phyloP scores from a whole-genome alignment of 2,797 vertebrate genomes.

The Carcharodon carcharias region DNA sequence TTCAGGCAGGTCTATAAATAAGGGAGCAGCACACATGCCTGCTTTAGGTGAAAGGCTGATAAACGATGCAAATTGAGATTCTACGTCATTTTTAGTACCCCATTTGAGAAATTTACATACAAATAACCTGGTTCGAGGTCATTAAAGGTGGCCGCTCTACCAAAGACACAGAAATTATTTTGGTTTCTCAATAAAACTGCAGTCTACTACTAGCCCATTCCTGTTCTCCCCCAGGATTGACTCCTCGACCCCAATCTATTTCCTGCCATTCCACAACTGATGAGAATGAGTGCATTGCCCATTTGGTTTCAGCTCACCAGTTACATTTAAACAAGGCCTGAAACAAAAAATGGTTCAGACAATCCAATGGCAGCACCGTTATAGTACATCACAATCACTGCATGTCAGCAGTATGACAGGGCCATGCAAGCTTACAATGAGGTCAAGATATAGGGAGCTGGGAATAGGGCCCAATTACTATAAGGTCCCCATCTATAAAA shows the following conservation, averaged over 20 bases:
- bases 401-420: background rate
- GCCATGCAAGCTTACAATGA: background rate
- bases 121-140: background rate
- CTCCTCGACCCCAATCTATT: background rate
- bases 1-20: background rate
- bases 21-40: background rate
- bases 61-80: background rate
- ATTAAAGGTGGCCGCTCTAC: background rate
- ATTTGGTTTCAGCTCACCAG: background rate
- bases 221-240: no score
- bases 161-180: background rate
- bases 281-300: background rate
- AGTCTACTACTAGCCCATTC: background rate
- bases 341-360: background rate
- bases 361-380: background rate
- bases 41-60: background rate
- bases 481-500: background rate
- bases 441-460: background rate
- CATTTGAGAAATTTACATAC: background rate
- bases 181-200: background rate
- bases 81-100: background rate
- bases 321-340: background rate
- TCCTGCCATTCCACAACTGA: background rate
- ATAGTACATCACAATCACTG: background rate
- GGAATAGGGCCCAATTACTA: background rate